Evolutionary conservation across 1,140 invertebrate genomes (phyloP).

Genomic region (Drosophila bocki): DNA sequence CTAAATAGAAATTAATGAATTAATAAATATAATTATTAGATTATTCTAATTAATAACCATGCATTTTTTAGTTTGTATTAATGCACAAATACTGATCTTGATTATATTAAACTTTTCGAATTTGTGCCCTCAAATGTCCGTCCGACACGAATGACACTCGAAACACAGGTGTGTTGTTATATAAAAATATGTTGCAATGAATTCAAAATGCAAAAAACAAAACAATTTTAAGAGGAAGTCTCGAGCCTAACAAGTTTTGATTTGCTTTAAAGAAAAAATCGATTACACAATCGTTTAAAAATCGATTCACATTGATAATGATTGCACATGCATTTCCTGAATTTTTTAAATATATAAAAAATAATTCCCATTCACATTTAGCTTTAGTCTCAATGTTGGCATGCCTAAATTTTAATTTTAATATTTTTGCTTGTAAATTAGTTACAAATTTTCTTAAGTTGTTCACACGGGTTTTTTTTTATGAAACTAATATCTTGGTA

Average conservation of each 20-base stretch:
- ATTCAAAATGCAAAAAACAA: conserved; percentile 19
- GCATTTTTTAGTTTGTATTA: not conserved
- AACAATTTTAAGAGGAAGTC: conserved; percentile 6
- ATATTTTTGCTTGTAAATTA: not conserved
- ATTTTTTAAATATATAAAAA: not conserved
- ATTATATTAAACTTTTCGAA: conserved; percentile 18
- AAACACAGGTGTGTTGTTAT: conserved; percentile 43
- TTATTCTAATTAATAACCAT: not conserved
- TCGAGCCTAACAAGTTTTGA: conserved; percentile 28
- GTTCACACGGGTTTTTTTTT: not conserved
- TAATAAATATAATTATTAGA: not conserved
- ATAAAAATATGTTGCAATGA: conserved; percentile 34
- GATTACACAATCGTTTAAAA: not conserved
- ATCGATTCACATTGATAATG: not conserved
- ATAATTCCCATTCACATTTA: not conserved
- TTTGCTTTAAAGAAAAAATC: not conserved
- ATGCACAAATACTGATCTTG: conserved; percentile 24
- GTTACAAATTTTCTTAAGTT: not conserved
- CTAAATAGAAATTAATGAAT: not conserved
- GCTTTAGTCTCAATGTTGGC: not conserved
- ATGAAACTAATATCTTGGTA: conserved; percentile 1
- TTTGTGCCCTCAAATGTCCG: conserved; percentile 34
- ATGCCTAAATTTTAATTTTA: not conserved
- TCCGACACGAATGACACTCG: conserved; percentile 36
- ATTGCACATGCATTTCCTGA: not conserved